phyloP scores from a whole-genome alignment of 2,888 invertebrate species.

The Nineta flava region DNA sequence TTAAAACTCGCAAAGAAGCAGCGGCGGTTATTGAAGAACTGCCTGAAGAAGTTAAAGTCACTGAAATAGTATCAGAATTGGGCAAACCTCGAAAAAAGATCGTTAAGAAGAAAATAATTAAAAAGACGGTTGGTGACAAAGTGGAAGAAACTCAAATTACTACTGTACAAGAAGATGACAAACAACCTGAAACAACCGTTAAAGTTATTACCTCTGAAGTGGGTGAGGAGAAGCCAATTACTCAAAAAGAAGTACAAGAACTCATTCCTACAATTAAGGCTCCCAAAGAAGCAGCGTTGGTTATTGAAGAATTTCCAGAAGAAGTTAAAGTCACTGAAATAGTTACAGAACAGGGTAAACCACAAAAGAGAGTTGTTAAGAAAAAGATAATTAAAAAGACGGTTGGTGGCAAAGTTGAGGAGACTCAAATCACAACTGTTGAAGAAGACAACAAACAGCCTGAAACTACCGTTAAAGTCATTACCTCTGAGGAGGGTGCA shows the following conservation, averaged over 20 bases:
- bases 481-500: too few species aligned
- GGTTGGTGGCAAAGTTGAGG: slow-evolving; percentile 6
- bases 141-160: slow-evolving; percentile 28
- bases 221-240: slow-evolving; percentile 9
- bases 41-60: slow-evolving; percentile 16
- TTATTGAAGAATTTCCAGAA: slow-evolving; percentile 22
- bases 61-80: slow-evolving; percentile 17
- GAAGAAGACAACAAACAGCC: slow-evolving; percentile 12
- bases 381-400: slow-evolving; percentile 5
- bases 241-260: slow-evolving; percentile 15
- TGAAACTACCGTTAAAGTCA: background rate
- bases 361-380: slow-evolving; percentile 11
- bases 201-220: slow-evolving; percentile 16
- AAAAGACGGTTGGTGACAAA: slow-evolving; percentile 25
- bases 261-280: slow-evolving; percentile 6
- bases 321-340: slow-evolving; percentile 23
- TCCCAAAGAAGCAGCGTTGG: slow-evolving; percentile 14
- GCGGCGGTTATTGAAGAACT: slow-evolving; percentile 12
- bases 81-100: slow-evolving; percentile 19
- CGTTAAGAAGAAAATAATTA: slow-evolving; percentile 19
- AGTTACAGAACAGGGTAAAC: slow-evolving; percentile 15
- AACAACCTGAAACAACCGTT: slow-evolving; percentile 29
- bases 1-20: background rate
- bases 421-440: slow-evolving; percentile 13
- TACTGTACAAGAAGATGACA: slow-evolving; percentile 24